Percentiles rank a stretch among this genome's conserved stretches.
Evolutionary conservation across 2,113 vertebrate genomes (phyloP).

Genomic region (Pollachius pollachius): DNA sequence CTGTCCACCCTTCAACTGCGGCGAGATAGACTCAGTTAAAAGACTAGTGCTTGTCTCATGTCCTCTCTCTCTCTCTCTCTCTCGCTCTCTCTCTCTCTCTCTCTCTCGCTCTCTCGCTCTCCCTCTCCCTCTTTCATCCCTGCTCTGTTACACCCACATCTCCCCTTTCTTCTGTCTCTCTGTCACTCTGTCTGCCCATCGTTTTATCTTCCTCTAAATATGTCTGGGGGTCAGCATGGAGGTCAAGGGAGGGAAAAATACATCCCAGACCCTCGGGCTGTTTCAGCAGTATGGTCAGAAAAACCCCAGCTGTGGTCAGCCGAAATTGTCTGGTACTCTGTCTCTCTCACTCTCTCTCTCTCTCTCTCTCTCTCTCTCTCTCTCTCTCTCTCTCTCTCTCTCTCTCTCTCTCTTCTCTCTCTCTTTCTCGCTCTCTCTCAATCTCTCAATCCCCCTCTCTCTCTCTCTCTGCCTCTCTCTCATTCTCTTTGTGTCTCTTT

Average conservation of each 20-base stretch:
- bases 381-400: not conserved
- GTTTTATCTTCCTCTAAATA: not conserved
- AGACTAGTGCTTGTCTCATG: not conserved
- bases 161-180: not conserved
- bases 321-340: constrained; percentile 10
- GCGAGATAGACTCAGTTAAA: too few relatives aligned
- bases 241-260: not conserved
- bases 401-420: constrained; percentile 2
- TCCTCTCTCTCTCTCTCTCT: constrained; percentile 5
- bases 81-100: constrained; percentile 10
- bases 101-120: not conserved
- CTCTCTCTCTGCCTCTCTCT: not conserved
- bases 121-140: not conserved
- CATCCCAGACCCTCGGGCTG: not conserved
- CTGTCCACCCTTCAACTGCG: too few relatives aligned
- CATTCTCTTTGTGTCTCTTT: constrained; percentile 9
- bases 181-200: not conserved
- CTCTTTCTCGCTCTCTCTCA: not conserved
- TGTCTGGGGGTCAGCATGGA: not conserved
- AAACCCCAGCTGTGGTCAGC: constrained; percentile 1
- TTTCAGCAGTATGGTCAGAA: not conserved
- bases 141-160: too few relatives aligned
- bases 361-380: constrained; percentile 8
- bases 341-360: not conserved
- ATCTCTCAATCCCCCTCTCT: constrained; percentile 8